Conservation (phyloP, 30 jellyfish, hydroid and myxozoan species). For the Morbakka virulenta region DNA sequence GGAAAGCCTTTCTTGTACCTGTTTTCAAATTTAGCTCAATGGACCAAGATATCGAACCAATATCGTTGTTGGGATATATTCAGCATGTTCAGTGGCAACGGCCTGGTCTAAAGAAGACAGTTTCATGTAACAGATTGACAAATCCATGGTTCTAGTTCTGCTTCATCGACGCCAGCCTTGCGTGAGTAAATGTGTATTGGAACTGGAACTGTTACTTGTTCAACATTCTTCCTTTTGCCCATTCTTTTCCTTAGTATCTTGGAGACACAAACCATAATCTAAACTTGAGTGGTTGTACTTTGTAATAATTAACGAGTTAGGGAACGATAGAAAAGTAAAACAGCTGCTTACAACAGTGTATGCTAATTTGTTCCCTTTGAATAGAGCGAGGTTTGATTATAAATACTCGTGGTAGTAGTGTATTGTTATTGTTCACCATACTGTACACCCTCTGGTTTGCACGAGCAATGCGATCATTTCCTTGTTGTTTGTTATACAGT, state of each 20-base stretch:
- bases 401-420: conserved; percentile 65
- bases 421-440: conserved; percentile 71
- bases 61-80: background rate
- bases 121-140: background rate
- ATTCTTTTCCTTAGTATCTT: background rate
- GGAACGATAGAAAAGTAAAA: conserved; percentile 58
- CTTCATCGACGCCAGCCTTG: background rate
- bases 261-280: conserved; percentile 1
- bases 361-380: conserved; percentile 74
- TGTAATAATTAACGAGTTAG: conserved; percentile 52
- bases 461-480: background rate
- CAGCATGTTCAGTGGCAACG: background rate
- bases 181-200: background rate
- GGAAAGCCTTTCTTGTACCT: background rate
- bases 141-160: background rate
- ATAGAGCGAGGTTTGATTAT: conserved; percentile 65
- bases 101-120: background rate
- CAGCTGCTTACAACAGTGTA: conserved; percentile 78
- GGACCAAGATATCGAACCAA: background rate
- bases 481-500: background rate
- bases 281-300: conserved; percentile 59
- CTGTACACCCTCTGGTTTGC: conserved; percentile 75
- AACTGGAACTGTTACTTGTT: background rate
- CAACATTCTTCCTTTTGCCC: background rate
- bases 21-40: background rate